Percentiles rank a stretch among this genome's conserved stretches.
These are phyloP conservation scores for Peromyscus eremicus DNA, from an alignment of 2,797 vertebrate species.

Conservation along the genomic window DNA sequence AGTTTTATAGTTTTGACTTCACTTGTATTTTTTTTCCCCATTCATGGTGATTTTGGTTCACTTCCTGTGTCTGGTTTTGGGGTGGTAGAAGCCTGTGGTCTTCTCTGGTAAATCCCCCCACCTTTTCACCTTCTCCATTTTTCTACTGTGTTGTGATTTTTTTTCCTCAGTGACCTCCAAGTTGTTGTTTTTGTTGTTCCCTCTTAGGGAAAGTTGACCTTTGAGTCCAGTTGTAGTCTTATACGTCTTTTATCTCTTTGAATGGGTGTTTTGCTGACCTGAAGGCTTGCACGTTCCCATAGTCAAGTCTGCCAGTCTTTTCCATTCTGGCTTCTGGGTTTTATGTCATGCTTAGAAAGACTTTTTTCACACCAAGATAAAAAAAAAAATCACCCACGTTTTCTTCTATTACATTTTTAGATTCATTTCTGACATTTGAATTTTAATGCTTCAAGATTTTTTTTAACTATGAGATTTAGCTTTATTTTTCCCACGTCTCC, in stretches of 20 bases:
- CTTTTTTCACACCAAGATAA: slow-evolving; percentile 20
- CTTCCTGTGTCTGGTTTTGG: not conserved
- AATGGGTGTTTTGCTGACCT: not conserved
- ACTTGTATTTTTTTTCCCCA: not conserved
- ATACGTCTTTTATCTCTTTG: not conserved
- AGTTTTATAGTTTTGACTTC: not conserved
- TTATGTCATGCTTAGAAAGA: slow-evolving; percentile 58
- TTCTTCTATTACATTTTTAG: slow-evolving; percentile 68
- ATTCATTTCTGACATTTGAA: slow-evolving; percentile 73
- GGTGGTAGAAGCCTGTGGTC: not conserved
- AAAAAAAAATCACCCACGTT: slow-evolving; percentile 65
- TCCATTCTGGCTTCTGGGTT: slow-evolving; percentile 5
- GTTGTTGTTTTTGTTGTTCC: not conserved
- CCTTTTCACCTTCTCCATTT: not conserved
- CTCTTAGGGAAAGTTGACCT: not conserved
- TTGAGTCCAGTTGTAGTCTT: not conserved
- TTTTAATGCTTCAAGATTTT: slow-evolving; percentile 63
- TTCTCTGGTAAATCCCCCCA: not conserved
- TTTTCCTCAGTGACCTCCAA: not conserved
- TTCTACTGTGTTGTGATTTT: not conserved
- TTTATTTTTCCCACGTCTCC: slow-evolving; percentile 58
- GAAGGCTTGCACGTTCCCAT: not conserved
- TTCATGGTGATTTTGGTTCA: not conserved
- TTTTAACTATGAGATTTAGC: slow-evolving; percentile 60
- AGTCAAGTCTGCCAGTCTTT: slow-evolving; percentile 32